A percentile compares a stretch with the other conserved stretches of the same genome.
phyloP scores from a whole-genome alignment of 2,888 invertebrate genomes.

The Himalopsyche tibetana region DNA sequence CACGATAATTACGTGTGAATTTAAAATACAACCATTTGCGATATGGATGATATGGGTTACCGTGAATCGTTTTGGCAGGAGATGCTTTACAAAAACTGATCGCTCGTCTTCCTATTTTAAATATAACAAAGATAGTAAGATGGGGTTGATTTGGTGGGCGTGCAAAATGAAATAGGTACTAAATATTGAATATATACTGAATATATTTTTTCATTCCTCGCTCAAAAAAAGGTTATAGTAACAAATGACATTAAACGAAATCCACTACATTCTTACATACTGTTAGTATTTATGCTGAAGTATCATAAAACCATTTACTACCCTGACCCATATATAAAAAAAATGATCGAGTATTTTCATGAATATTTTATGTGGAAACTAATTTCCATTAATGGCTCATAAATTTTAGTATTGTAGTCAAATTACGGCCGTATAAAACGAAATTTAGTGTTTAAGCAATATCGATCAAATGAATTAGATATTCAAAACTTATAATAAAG shows the following conservation, averaged over 20 bases:
- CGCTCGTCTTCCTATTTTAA: too few relatives aligned
- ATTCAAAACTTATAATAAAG: background rate
- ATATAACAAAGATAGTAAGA: too few relatives aligned
- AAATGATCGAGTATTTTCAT: conserved; percentile 29
- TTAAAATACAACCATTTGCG: too few relatives aligned
- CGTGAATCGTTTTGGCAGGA: too few relatives aligned
- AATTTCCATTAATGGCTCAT: conserved; percentile 33
- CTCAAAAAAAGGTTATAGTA: too few relatives aligned
- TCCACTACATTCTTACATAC: background rate
- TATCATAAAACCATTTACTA: background rate
- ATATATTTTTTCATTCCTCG: too few relatives aligned
- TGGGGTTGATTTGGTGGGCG: too few relatives aligned
- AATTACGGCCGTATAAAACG: conserved; percentile 15
- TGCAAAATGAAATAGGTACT: too few relatives aligned
- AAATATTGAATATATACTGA: too few relatives aligned
- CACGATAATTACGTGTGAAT: too few relatives aligned
- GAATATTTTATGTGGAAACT: conserved; percentile 32
- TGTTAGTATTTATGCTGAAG: background rate
- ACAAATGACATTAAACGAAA: background rate
- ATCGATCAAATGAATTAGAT: conserved; percentile 65
- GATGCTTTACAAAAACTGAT: too few relatives aligned
- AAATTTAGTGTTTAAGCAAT: conserved; percentile 52
- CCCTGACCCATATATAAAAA: conserved; percentile 12
- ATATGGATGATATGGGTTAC: too few relatives aligned
- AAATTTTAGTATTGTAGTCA: conserved; percentile 27